Percentiles rank a stretch among this genome's conserved stretches.
Evolutionary conservation across 2,113 vertebrate genomes (phyloP).

Genomic region (Ameiurus melas): DNA sequence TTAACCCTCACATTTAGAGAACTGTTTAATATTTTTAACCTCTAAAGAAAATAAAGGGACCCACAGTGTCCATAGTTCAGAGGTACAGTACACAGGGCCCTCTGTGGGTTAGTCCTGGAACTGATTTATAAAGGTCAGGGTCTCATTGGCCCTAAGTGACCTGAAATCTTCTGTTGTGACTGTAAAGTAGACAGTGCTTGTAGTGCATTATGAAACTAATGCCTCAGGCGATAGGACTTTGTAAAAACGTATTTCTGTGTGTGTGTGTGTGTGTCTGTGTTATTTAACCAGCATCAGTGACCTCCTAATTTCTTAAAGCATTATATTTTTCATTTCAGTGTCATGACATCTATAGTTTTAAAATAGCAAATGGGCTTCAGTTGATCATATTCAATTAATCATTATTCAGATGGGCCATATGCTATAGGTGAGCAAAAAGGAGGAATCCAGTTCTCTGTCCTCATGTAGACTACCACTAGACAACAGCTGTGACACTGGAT

Average conservation of each 20-base stretch:
- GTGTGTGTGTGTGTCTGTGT: not conserved
- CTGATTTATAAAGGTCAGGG: conserved; percentile 3
- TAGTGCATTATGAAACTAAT: not conserved
- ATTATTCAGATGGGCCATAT: not conserved
- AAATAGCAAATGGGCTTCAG: no score
- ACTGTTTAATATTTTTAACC: not conserved
- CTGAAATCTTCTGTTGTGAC: not conserved
- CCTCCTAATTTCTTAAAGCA: not conserved
- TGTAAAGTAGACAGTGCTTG: not conserved
- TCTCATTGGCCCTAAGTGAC: not conserved
- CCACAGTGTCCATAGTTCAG: conserved; percentile 57
- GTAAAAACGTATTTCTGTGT: not conserved
- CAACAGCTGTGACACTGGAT: not conserved
- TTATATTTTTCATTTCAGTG: not conserved
- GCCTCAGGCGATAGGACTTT: not conserved
- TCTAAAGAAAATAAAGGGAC: conserved; percentile 26
- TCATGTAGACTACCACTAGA: not conserved
- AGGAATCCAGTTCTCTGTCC: not conserved
- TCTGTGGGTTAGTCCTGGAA: conserved; percentile 65
- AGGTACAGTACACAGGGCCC: conserved; percentile 62
- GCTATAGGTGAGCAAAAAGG: not conserved
- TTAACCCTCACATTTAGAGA: not conserved
- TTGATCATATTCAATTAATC: no score
- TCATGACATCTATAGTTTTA: not conserved
- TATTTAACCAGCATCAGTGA: not conserved